Percentiles rank a stretch among this genome's conserved stretches.
Conservation (phyloP, 92 coral and sea anemone species). For the Zoanthus sansibaricus region DNA sequence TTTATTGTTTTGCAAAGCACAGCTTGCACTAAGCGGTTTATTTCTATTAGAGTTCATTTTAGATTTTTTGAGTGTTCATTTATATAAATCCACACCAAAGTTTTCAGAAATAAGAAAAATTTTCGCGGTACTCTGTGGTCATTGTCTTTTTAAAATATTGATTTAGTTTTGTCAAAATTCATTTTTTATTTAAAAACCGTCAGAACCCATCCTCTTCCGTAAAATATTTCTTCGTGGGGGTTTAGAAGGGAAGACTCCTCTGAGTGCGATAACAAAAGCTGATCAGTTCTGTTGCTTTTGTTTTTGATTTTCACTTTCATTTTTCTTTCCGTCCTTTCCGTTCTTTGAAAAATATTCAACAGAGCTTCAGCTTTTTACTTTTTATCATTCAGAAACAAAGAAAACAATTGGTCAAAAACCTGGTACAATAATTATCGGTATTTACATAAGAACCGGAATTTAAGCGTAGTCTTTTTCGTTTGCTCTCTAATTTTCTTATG, state of each 20-base stretch:
- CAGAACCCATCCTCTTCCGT: slow-evolving; percentile 14
- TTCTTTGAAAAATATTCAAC: not conserved
- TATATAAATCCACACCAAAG: too few relatives aligned
- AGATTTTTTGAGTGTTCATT: not conserved
- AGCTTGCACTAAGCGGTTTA: not conserved
- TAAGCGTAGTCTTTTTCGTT: not conserved
- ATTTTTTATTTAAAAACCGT: slow-evolving; percentile 2
- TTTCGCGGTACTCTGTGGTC: not conserved
- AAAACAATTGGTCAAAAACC: not conserved
- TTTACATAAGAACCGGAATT: slow-evolving; percentile 13
- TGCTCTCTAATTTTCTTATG: not conserved
- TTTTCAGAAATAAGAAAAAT: too few relatives aligned
- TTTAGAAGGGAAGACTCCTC: not conserved
- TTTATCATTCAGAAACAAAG: not conserved
- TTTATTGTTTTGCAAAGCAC: not conserved
- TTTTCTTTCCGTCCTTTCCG: not conserved
- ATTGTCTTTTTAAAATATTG: not conserved
- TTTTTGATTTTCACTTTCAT: not conserved
- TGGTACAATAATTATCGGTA: not conserved
- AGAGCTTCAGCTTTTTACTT: not conserved
- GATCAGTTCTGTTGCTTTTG: not conserved
- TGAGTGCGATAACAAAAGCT: slow-evolving; percentile 4
- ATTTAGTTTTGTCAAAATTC: not conserved
- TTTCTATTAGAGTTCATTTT: not conserved
- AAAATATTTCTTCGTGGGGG: slow-evolving; percentile 27